A percentile compares a stretch with the other conserved stretches of the same genome.
phyloP scores from a whole-genome alignment of 2,888 invertebrate genomes.

The Xylota segnis region DNA sequence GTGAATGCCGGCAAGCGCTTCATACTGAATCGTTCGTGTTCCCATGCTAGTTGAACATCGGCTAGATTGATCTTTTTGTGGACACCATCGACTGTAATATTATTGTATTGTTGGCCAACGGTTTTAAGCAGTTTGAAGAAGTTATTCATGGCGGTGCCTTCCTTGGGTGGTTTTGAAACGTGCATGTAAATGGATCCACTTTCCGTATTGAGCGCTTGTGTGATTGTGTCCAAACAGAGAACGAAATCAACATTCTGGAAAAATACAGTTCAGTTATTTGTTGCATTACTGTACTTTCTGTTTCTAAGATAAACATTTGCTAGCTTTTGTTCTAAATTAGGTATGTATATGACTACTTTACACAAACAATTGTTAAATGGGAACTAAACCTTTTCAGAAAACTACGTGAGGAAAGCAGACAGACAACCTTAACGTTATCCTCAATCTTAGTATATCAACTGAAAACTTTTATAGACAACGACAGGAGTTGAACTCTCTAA shows the following conservation, averaged over 20 bases:
- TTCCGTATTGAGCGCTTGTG: conserved; percentile 85
- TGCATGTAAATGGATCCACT: conserved; percentile 89
- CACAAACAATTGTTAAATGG: too few relatives aligned
- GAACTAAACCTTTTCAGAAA: too few relatives aligned
- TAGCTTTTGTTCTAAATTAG: too few relatives aligned
- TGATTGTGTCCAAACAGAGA: conserved; percentile 94
- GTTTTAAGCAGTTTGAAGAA: conserved; percentile 88
- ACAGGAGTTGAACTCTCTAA: too few relatives aligned
- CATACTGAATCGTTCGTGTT: conserved; percentile 98
- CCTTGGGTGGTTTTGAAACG: conserved; percentile 97
- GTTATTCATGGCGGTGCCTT: conserved; percentile 90
- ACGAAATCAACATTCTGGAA: conserved; percentile 94
- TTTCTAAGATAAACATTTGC: not conserved
- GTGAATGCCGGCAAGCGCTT: conserved; percentile 96
- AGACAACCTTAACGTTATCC: too few relatives aligned
- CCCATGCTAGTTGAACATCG: conserved; percentile 96
- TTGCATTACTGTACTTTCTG: not conserved
- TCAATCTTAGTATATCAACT: too few relatives aligned
- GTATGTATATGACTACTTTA: not conserved
- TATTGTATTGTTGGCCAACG: conserved; percentile 85
- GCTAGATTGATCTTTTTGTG: conserved; percentile 99
- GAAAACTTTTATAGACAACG: too few relatives aligned
- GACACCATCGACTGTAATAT: conserved; percentile 87
- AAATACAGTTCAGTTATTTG: conserved; percentile 71
- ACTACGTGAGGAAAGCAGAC: too few relatives aligned